phyloP scores from a whole-genome alignment of 2,888 invertebrate genomes.

The Lepidocyrtinus sp. region DNA sequence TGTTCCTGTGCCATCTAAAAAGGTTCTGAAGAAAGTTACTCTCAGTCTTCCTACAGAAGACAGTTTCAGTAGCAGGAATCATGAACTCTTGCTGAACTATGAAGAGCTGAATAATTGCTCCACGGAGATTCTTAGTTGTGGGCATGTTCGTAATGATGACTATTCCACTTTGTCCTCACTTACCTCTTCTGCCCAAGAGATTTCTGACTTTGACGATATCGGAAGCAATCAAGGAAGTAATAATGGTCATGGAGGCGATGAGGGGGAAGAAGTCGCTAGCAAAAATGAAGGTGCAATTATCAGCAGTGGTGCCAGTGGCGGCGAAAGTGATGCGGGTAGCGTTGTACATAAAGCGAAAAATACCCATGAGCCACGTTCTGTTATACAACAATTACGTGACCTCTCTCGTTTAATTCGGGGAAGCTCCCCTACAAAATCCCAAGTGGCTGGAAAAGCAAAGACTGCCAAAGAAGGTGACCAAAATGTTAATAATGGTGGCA shows the following conservation, averaged over 20 bases:
- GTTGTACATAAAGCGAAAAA: conserved; percentile 31
- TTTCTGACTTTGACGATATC: conserved; percentile 53
- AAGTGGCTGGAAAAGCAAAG: not conserved
- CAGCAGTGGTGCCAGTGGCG: not conserved
- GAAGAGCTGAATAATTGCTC: conserved; percentile 54
- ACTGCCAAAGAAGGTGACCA: not conserved
- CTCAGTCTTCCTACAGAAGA: conserved; percentile 51
- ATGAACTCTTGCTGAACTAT: conserved; percentile 46
- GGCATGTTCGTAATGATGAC: conserved; percentile 63
- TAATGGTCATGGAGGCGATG: conserved; percentile 30
- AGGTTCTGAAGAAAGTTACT: conserved; percentile 55
- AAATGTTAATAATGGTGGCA: not conserved
- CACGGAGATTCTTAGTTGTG: conserved; percentile 64
- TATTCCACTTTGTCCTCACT: conserved; percentile 68
- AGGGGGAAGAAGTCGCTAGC: not conserved
- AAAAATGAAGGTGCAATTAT: no score
- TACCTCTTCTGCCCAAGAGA: conserved; percentile 53
- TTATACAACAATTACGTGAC: conserved; percentile 66
- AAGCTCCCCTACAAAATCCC: conserved; percentile 49
- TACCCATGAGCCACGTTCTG: conserved; percentile 54
- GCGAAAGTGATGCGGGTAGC: not conserved
- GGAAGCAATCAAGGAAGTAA: conserved; percentile 28
- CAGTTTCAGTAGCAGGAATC: conserved; percentile 24
- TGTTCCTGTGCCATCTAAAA: not conserved
- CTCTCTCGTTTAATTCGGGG: conserved; percentile 66